Conservation (phyloP, 2,113 vertebrate genomes). For the Delphinus delphis region DNA sequence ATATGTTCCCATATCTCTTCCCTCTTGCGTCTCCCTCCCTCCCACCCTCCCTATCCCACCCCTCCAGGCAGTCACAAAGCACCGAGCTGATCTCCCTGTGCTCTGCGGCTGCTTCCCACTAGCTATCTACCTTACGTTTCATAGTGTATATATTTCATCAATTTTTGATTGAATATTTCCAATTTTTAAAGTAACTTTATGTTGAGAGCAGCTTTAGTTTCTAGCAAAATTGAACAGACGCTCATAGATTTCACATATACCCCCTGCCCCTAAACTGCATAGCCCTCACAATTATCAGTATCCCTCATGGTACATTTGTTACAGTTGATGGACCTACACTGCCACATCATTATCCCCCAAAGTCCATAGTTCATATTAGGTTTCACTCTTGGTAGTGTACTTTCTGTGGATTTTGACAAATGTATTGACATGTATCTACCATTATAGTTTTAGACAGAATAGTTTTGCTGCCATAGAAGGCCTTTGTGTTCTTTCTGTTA, state of each 20-base stretch:
- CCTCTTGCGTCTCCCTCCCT: too few relatives aligned
- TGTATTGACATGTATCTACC: not conserved
- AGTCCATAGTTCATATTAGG: not conserved
- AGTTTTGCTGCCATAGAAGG: not conserved
- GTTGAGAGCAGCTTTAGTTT: not conserved
- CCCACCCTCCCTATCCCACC: too few relatives aligned
- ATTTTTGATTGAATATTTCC: not conserved
- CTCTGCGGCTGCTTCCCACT: too few relatives aligned
- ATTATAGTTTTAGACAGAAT: not conserved
- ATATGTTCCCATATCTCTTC: too few relatives aligned
- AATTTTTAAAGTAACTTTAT: not conserved
- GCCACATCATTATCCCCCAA: not conserved
- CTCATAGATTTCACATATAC: not conserved
- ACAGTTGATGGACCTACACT: not conserved
- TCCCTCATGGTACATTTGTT: not conserved
- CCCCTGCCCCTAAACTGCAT: rapidly evolving
- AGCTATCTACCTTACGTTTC: too few relatives aligned
- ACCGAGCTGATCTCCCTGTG: too few relatives aligned
- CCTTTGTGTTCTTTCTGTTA: not conserved
- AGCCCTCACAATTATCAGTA: not conserved
- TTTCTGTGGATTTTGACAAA: not conserved
- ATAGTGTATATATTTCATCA: not conserved
- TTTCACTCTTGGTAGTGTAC: not conserved
- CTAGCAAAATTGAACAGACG: not conserved
- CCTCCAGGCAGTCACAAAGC: too few relatives aligned